Conservation (phyloP, 2,797 vertebrate genomes). For the Myotis pilosus region DNA sequence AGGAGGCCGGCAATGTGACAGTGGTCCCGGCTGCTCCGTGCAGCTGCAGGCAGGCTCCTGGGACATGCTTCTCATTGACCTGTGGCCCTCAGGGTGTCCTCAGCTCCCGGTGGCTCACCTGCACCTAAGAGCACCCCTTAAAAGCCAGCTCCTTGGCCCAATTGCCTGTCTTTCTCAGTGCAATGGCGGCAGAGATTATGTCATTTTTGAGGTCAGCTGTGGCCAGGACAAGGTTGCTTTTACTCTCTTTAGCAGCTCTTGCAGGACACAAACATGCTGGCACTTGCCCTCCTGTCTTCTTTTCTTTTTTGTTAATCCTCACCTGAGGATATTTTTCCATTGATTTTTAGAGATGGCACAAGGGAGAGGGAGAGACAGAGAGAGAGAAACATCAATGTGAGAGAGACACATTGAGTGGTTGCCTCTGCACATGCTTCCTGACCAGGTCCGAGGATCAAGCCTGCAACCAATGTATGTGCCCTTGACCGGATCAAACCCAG, state of each 20-base stretch:
- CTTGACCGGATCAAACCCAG: no score
- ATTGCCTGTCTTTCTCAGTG: not conserved
- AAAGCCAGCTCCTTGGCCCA: not conserved
- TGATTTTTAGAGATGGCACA: no score
- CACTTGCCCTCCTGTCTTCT: not conserved
- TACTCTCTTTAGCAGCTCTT: conserved; percentile 21
- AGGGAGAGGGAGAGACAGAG: no score
- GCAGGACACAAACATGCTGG: not conserved
- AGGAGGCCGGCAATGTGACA: not conserved
- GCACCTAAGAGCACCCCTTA: not conserved
- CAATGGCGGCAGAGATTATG: not conserved
- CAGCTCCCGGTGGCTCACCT: not conserved
- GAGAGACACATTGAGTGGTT: no score
- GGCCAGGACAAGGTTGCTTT: not conserved
- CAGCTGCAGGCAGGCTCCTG: not conserved
- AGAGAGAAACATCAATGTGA: no score
- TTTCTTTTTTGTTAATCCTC: no score
- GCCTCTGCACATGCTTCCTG: no score
- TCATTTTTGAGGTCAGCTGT: not conserved
- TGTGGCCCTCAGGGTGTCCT: not conserved
- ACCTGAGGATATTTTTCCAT: no score
- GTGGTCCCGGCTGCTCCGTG: not conserved
- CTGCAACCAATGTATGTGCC: no score
- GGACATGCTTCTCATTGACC: not conserved
- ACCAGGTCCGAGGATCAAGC: no score